Evolutionary conservation across 2,113 vertebrate genomes (phyloP).

Genomic region (Psephotus haematonotus): DNA sequence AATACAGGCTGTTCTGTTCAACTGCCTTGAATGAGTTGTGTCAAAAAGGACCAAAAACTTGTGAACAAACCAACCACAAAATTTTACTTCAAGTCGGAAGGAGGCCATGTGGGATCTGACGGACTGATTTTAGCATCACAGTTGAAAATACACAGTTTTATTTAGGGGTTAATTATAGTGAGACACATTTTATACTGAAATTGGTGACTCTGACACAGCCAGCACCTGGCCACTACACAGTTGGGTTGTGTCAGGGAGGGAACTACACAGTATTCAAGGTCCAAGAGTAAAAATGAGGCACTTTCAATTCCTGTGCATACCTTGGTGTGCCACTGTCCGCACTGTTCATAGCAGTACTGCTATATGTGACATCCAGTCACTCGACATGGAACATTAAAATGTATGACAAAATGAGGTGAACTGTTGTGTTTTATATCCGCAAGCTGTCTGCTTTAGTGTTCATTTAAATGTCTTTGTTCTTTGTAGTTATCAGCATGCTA

Average conservation of each 20-base stretch:
- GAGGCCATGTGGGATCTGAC: neutral
- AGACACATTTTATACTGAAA: neutral
- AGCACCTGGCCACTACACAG: neutral
- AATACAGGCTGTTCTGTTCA: neutral
- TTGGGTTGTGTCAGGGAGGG: too few species aligned
- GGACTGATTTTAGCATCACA: neutral
- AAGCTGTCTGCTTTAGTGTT: neutral
- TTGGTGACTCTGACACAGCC: neutral
- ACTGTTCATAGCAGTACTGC: neutral
- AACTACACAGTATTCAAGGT: rapidly evolving
- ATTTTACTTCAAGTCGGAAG: neutral
- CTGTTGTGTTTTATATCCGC: neutral
- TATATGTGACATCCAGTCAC: neutral
- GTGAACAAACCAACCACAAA: neutral
- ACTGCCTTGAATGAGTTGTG: neutral
- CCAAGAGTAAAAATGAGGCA: neutral
- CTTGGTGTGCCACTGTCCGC: neutral
- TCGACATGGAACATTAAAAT: neutral
- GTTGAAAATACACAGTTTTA: neutral
- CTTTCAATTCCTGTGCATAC: rapidly evolving
- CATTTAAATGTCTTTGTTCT: neutral
- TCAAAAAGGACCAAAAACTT: neutral
- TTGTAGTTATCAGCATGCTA: neutral
- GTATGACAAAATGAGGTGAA: neutral
- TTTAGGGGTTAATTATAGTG: neutral